Conservation (phyloP, 1,140 invertebrate species). For the Eumaeus atala region DNA sequence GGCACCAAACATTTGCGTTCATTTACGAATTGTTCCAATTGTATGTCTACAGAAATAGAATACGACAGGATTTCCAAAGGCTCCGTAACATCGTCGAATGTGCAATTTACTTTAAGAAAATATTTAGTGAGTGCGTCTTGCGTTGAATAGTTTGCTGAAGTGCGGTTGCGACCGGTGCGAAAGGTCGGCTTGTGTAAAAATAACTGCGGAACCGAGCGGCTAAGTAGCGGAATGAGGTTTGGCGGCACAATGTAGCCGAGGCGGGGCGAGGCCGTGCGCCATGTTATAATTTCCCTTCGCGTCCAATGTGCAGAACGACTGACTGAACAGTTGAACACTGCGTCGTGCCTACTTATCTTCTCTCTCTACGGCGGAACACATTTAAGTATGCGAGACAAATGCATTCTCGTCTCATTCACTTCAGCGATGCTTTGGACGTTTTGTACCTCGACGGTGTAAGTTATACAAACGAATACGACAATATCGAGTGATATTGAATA, state of each 20-base stretch:
- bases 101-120: constrained; percentile 22
- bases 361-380: constrained; percentile 36
- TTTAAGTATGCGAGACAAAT: constrained; percentile 28
- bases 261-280: constrained; percentile 69
- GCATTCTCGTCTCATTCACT: not conserved
- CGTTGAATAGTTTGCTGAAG: constrained; percentile 52
- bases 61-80: constrained; percentile 12
- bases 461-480: no score
- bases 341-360: constrained; percentile 54
- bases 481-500: no score
- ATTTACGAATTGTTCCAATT: constrained; percentile 24
- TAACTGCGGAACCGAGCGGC: constrained; percentile 72
- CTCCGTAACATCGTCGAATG: constrained; percentile 16
- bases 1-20: constrained; percentile 1
- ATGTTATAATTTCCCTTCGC: constrained; percentile 72
- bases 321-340: constrained; percentile 37
- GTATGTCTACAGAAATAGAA: constrained; percentile 23
- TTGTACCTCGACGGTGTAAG: no score
- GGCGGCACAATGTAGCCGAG: constrained; percentile 69
- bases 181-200: constrained; percentile 73
- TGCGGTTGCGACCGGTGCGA: constrained; percentile 70
- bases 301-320: constrained; percentile 66
- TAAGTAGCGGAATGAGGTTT: constrained; percentile 72
- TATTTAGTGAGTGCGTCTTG: constrained; percentile 53
- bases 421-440: no score